A percentile compares a stretch with the other conserved stretches of the same genome.
phyloP scores from a whole-genome alignment of 2,797 vertebrate genomes.

The Peromyscus aztecus region DNA sequence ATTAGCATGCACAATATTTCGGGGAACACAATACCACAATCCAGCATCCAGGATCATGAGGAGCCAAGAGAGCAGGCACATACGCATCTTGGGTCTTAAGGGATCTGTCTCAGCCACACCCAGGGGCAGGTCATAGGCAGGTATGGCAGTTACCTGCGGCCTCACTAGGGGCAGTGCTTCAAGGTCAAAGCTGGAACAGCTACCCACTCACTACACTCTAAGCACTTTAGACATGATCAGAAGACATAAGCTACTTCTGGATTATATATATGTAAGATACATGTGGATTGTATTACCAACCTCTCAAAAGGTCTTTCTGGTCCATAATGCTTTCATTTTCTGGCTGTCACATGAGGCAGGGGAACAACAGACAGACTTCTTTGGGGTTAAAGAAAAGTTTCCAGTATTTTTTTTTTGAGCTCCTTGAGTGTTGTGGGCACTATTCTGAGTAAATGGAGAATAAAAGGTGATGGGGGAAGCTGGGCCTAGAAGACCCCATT shows the following conservation, averaged over 20 bases:
- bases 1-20: no score
- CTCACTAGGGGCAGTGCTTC: no score
- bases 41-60: no score
- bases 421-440: not conserved
- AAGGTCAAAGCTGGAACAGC: no score
- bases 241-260: not conserved
- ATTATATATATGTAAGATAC: not conserved
- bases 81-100: no score
- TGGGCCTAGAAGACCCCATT: not conserved
- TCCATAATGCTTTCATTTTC: not conserved
- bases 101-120: no score
- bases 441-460: not conserved
- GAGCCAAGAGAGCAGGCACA: no score
- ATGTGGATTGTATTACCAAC: not conserved
- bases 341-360: not conserved
- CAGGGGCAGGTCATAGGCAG: no score
- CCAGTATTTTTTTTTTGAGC: not conserved
- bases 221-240: not conserved
- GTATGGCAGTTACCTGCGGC: no score
- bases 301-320: not conserved
- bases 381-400: not conserved
- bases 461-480: not conserved
- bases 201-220: not conserved
- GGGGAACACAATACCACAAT: no score
- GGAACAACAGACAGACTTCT: not conserved